Conservation (phyloP, 2,113 vertebrate genomes). For the Cheirogaleus medius region DNA sequence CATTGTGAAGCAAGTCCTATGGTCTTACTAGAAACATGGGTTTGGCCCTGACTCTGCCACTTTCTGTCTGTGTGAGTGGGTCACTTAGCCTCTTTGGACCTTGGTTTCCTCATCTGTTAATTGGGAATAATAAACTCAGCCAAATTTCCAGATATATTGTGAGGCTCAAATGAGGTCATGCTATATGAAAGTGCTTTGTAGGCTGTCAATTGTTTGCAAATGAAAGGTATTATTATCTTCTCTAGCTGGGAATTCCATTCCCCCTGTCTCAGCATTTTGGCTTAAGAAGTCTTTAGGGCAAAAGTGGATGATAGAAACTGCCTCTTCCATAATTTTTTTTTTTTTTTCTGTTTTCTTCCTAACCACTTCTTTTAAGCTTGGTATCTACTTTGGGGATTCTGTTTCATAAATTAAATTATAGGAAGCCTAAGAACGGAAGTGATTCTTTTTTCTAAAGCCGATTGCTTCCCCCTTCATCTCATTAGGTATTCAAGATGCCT, state of each 20-base stretch:
- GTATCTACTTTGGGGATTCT: background rate
- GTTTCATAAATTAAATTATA: constrained; percentile 22
- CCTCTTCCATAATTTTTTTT: background rate
- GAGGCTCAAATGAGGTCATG: constrained; percentile 34
- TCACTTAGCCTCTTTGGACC: constrained; percentile 14
- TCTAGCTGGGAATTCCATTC: constrained; percentile 41
- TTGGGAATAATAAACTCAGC: background rate
- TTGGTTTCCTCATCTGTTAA: constrained; percentile 27
- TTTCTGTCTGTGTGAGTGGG: background rate
- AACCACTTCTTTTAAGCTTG: background rate
- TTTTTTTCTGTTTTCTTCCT: background rate
- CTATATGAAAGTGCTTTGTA: constrained; percentile 21
- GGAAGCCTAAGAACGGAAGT: background rate
- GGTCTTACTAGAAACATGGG: background rate
- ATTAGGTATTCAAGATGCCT: background rate
- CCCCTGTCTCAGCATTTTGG: constrained; percentile 33
- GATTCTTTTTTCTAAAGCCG: background rate
- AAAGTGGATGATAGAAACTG: background rate
- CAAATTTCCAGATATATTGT: background rate
- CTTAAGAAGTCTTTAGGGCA: constrained; percentile 22
- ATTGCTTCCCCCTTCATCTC: background rate
- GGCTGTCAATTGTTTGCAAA: constrained; percentile 32
- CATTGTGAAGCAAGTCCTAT: background rate
- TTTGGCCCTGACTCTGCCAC: background rate
- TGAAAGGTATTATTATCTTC: constrained; percentile 58